Conservation (phyloP, 2,113 vertebrate species). For the Peucedramus taeniatus region DNA sequence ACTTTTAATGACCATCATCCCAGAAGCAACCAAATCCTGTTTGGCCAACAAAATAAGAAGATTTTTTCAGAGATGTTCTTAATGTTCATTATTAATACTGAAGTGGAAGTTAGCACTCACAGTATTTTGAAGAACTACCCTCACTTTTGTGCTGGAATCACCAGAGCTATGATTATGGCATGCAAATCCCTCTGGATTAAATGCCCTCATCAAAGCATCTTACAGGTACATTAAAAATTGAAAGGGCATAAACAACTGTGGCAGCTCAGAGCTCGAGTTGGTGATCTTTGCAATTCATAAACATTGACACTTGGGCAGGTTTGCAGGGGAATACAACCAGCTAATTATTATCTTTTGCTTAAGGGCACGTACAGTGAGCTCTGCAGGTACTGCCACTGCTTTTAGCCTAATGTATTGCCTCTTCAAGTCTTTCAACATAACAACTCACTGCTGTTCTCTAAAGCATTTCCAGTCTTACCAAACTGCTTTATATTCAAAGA, state of each 20-base stretch:
- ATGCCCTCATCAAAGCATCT: conserved; percentile 69
- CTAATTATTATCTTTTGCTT: conserved; percentile 78
- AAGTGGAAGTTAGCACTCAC: conserved; percentile 49
- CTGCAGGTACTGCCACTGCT: conserved; percentile 66
- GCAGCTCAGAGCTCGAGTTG: conserved; percentile 42
- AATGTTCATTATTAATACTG: conserved; percentile 28
- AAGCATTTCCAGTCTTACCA: conserved; percentile 30
- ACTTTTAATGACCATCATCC: not conserved
- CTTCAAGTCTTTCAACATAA: conserved; percentile 46
- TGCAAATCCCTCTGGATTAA: conserved; percentile 59
- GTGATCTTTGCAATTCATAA: conserved; percentile 69
- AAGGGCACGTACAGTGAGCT: conserved; percentile 73
- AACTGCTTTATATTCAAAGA: conserved; percentile 41
- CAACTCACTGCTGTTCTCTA: conserved; percentile 13
- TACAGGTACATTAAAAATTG: conserved; percentile 74
- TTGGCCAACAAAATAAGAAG: not conserved
- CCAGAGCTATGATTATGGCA: conserved; percentile 45
- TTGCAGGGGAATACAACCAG: conserved; percentile 64
- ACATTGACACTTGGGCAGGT: conserved; percentile 41
- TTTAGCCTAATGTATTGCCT: conserved; percentile 60
- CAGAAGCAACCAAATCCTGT: not conserved
- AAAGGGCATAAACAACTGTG: conserved; percentile 72
- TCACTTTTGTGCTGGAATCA: conserved; percentile 61
- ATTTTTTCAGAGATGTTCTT: conserved; percentile 15
- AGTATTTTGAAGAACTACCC: conserved; percentile 47